A percentile compares a stretch with the other conserved stretches of the same genome.
These are phyloP conservation scores for Darwinula stevensoni DNA, from an alignment of 2,888 invertebrate species.

Conservation along the genomic window DNA sequence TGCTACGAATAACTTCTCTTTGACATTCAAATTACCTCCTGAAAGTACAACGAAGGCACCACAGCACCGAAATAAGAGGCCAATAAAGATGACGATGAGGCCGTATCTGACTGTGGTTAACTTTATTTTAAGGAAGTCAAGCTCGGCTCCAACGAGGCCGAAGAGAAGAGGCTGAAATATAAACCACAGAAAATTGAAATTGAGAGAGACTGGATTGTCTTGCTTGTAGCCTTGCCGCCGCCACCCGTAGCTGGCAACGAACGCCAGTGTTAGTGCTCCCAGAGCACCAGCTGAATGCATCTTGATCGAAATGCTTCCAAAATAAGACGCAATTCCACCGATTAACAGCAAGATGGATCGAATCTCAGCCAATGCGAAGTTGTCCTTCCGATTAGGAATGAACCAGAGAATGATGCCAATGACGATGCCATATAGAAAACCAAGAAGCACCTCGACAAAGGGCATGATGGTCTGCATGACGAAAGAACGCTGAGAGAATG, in stretches of 20 bases:
- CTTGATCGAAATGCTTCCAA: constrained; percentile 14
- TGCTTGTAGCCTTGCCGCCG: too few relatives aligned
- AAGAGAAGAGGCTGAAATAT: constrained; percentile 83
- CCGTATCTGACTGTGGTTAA: constrained; percentile 13
- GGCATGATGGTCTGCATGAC: constrained; percentile 14
- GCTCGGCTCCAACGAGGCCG: constrained; percentile 66
- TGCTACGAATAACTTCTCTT: constrained; percentile 69
- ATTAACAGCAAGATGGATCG: constrained; percentile 13
- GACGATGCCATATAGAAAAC: constrained; percentile 14
- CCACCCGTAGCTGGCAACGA: constrained; percentile 28
- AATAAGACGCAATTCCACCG: constrained; percentile 14
- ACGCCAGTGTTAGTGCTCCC: constrained; percentile 19
- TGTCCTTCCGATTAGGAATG: constrained; percentile 12
- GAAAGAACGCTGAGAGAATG: constrained; percentile 23
- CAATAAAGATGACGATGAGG: neutral
- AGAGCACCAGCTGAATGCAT: constrained; percentile 15
- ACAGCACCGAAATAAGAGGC: neutral
- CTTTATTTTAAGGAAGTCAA: constrained; percentile 28
- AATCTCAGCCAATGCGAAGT: constrained; percentile 7
- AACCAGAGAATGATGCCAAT: constrained; percentile 16
- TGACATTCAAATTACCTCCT: constrained; percentile 47
- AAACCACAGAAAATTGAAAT: constrained; percentile 82
- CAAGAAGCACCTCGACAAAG: constrained; percentile 17
- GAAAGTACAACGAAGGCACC: constrained; percentile 6
- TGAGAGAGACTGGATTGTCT: constrained; percentile 50